Base-by-base conservation (phyloP, 2,797 vertebrate species). In the Steatocranus sp. region DNA sequence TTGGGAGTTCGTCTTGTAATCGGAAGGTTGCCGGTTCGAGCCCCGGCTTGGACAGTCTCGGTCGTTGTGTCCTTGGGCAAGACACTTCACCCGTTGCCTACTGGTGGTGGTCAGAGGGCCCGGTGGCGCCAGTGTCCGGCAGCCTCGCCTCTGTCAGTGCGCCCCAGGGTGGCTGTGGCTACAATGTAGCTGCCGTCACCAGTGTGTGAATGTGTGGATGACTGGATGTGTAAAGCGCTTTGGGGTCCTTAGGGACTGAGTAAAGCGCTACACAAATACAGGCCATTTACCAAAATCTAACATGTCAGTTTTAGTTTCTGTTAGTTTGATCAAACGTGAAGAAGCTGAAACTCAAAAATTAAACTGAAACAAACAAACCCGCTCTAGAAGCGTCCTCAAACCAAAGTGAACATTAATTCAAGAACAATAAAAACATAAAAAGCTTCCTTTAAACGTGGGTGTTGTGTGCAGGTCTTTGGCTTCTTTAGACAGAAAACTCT, bases 161-260 rank as follows among this genome's bases (percentile, higher is more conserved):
- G 2, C 48, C 48, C 18, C 18, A n/a, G 48, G 1, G 0, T 0
- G 1, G 48, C 48, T n/a, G 18, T 49, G 48, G 48, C 0, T 51
- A 23, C 0, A 51, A 7, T 23, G 11, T 51, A 51, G 50, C 20
- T n/a, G 2, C 11, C 50, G 25, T 25, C 50, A 53, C 23, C 50
- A 0, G 8, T 49, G 48, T n/a, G 18, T 9, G 46, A 2, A 43
- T 1, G 3, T 0, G 14, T 48, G 46, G 0, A 20, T 50, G 48
- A 49, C 48, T 6, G n/a, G 0, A 1, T 50, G 1, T 51, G 20
- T 23, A 2, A 51, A 51, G 50, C 0, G 0, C 7, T 53, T 53
- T 25, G 12, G 51, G 0, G 23, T 53, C 23, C 23, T 51, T 7
- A 23, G 20, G 11, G 50, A 51, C 1, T 8, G 14, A 18, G 51